Conservation (phyloP, 2,797 vertebrate genomes). For the Simalia tracyae region DNA sequence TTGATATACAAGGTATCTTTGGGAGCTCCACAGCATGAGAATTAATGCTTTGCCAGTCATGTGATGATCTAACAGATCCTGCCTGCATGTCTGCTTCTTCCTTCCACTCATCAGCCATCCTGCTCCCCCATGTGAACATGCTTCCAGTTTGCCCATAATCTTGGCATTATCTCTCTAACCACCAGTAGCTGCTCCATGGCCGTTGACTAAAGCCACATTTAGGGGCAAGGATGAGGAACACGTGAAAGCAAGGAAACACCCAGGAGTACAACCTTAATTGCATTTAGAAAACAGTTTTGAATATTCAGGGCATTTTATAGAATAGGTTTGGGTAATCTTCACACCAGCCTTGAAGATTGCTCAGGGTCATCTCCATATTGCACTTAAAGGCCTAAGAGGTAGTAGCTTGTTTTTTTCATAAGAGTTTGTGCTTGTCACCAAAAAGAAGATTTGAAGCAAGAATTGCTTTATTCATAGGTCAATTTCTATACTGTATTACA, state of each 20-base stretch:
- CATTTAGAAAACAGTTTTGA: background rate
- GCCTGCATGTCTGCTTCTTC: background rate
- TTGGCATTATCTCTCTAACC: background rate
- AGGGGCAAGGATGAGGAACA: background rate
- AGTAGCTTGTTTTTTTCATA: background rate
- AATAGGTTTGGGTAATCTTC: background rate
- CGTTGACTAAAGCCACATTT: background rate
- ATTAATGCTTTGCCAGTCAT: slow-evolving; percentile 15
- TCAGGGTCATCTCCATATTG: background rate
- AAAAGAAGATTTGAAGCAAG: background rate
- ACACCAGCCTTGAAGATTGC: background rate
- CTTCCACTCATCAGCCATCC: background rate
- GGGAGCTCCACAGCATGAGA: slow-evolving; percentile 29
- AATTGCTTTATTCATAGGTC: background rate
- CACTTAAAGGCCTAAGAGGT: background rate
- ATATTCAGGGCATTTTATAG: background rate
- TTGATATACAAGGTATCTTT: slow-evolving; percentile 90
- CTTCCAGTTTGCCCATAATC: background rate
- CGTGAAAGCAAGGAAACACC: background rate
- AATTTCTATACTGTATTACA: background rate
- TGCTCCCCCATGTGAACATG: background rate
- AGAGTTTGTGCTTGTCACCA: background rate
- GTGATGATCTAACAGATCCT: slow-evolving; percentile 13
- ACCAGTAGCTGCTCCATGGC: background rate
- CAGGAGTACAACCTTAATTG: background rate